phyloP scores from a whole-genome alignment of 2,888 invertebrate genomes.

The Scaptomyza cyrtandrae region DNA sequence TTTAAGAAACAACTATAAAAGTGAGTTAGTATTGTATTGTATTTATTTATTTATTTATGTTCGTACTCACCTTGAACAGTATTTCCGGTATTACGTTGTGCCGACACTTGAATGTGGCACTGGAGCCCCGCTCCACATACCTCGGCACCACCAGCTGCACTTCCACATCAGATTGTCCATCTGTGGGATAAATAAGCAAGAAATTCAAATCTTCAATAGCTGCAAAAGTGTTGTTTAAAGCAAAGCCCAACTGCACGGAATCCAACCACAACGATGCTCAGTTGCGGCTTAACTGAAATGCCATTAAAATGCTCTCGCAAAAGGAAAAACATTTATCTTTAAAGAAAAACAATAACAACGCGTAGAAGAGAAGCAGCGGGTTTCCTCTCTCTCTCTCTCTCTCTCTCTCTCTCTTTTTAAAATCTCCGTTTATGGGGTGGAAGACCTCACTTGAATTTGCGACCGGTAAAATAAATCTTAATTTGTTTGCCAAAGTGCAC shows the following conservation, averaged over 20 bases:
- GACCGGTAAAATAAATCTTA: slow-evolving; percentile 70
- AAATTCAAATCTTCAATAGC: slow-evolving; percentile 18
- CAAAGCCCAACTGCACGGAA: slow-evolving; percentile 13
- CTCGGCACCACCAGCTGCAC: slow-evolving; percentile 89
- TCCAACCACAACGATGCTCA: slow-evolving; percentile 27
- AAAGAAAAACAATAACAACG: slow-evolving; percentile 1
- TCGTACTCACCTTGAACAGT: slow-evolving; percentile 89
- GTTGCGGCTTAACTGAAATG: slow-evolving; percentile 69
- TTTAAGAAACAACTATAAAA: slow-evolving; percentile 9
- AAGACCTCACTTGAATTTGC: slow-evolving; percentile 30
- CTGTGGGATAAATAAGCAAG: slow-evolving; percentile 66
- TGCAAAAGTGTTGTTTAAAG: slow-evolving; percentile 16
- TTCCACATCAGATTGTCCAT: slow-evolving; percentile 86
- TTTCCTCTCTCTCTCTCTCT: too few species aligned
- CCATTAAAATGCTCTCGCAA: slow-evolving; percentile 52
- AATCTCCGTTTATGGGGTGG: slow-evolving; percentile 34
- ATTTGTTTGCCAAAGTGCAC: slow-evolving; percentile 73
- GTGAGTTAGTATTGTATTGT: slow-evolving; percentile 1
- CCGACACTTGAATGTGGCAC: slow-evolving; percentile 89
- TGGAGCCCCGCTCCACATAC: slow-evolving; percentile 90
- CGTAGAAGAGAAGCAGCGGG: not conserved
- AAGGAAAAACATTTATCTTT: slow-evolving; percentile 15
- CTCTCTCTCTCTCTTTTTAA: too few species aligned
- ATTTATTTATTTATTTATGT: slow-evolving; percentile 7
- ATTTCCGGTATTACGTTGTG: slow-evolving; percentile 90